Base-by-base conservation (phyloP, 2,888 invertebrate genomes). In the Dryocosmus kuriphilus region DNA sequence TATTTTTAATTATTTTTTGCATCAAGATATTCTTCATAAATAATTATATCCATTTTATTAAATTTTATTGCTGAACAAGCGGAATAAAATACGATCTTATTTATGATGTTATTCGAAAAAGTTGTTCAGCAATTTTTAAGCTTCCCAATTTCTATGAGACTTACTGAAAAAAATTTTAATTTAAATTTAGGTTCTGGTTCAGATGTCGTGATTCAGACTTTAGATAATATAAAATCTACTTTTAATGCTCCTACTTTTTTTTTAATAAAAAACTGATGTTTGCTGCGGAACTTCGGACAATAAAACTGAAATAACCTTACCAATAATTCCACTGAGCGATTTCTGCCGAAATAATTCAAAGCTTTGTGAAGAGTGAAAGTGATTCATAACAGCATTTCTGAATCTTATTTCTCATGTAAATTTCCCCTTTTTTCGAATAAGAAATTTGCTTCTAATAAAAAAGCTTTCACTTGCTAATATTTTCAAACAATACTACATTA, bases 311-410 rank as follows among this genome's bases (percentile, higher is more conserved):
- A 27, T 46, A n/a, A 51, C 51, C 51, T n/a, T n/a, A 51, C n/a
- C 51, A 51, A 51, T 51, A 51, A n/a, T 51, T 51, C 51, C 19
- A 51, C 51, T 51, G 41, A 32, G 41, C 41, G 46, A 46, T 67
- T 67, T 46, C 67, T 46, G 41, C 41, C 67, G 41, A 67, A 67
- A 67, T 63, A 63, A 63, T 35, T 67, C 67, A 14, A 22, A 51
- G 24, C 38, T 27, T 41, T 67, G 19, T 41, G 27, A 41, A 41
- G 24, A 41, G 71, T 71, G 71, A 71, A 71, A 71, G 71, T 71
- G 22, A 51, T 27, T 27, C 2, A 27, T 14, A 27, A 24, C 16
- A 55, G 11, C 6, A 71, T 27, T 55, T 71, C 30, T 46, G 2
- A 22, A 71, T 71, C 46, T 71, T 55, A 67, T 46, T 67, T 67